Base-by-base conservation (phyloP, 2,888 invertebrate genomes). In the Drosophila macrothrix region DNA sequence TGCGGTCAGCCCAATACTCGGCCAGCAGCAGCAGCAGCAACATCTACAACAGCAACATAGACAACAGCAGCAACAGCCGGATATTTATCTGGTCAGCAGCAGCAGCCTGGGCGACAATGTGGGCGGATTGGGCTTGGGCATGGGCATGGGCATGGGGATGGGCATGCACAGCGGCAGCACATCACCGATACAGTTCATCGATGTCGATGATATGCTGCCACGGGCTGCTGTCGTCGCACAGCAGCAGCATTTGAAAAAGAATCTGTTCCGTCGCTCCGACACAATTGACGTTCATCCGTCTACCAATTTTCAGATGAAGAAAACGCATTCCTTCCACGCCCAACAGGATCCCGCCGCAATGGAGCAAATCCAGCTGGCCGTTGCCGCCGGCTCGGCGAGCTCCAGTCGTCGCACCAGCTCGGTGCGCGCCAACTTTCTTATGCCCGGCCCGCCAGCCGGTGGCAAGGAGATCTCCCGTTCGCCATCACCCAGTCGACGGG, bases 301-400 rank as follows among this genome's bases (percentile, higher is more conserved):
- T 90, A 92, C 93, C 88, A 91, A 90, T 90, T 93, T 93, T 89
- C 92, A 93, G 91, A 92, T 93, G 90, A 92, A 93, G 84, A 93
- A 93, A 83, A 93, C 94, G 78, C 93, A 93, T 78, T 94, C 93
- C 69, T 93, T 94, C 85, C 93, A 93, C 84, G 91, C 93, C 31
- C 93, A 93, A 77, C 93, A 93, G 80, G 93, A 93, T 72, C 88
- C 91, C 70, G 87, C 92, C 68, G 85, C 92, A 66, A 84, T 92
- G 88, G 93, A 92, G 69, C 92, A 92, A 67, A 87, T 92, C 29
- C 82, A 93, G 70, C 71, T 92, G 25, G 80, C 91, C 46, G 85
- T 68, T 4, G 77, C 89, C 49, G 83, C 84, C 60, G 89, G 89
- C 28, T 85, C 85, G 31, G 92, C 88, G 37, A 90, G 90, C 46